Evolutionary conservation across 2,113 vertebrate genomes (phyloP).

Genomic region (Cepphus grylle): DNA sequence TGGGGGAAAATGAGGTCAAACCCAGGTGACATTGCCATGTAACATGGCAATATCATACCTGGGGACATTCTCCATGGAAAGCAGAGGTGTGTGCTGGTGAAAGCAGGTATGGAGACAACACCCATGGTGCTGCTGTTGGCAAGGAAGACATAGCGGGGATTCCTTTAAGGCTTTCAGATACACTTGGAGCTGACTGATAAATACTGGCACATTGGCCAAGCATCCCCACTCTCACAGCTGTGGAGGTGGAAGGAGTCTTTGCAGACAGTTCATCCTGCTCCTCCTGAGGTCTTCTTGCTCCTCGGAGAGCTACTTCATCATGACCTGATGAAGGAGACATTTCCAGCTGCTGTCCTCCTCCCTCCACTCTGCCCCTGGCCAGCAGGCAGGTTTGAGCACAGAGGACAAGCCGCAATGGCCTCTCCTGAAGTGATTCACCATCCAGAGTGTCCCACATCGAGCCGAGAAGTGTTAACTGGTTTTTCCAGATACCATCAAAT

Average conservation of each 20-base stretch:
- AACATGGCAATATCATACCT: background rate
- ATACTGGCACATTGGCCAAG: background rate
- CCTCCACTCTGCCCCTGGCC: background rate
- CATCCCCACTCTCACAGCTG: rapidly evolving
- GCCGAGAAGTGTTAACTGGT: slow-evolving; percentile 80
- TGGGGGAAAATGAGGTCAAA: background rate
- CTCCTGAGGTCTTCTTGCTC: background rate
- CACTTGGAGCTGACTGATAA: background rate
- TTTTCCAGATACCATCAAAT: slow-evolving; percentile 87
- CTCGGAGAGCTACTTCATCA: background rate
- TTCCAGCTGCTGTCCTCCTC: background rate
- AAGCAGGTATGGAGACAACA: background rate
- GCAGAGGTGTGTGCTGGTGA: background rate
- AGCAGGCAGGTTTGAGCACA: background rate
- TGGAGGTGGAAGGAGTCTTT: background rate
- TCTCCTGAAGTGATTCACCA: background rate
- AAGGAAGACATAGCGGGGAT: rapidly evolving
- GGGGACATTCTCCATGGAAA: background rate
- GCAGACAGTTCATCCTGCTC: background rate
- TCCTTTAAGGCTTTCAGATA: background rate
- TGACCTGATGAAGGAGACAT: background rate
- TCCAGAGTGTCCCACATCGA: background rate
- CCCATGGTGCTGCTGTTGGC: rapidly evolving
- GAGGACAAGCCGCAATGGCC: background rate
- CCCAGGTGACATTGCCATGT: background rate